Percentiles rank a stretch among this genome's conserved stretches.
Conservation (phyloP, 2,888 invertebrate genomes). For the Tryphoninae sp. region DNA sequence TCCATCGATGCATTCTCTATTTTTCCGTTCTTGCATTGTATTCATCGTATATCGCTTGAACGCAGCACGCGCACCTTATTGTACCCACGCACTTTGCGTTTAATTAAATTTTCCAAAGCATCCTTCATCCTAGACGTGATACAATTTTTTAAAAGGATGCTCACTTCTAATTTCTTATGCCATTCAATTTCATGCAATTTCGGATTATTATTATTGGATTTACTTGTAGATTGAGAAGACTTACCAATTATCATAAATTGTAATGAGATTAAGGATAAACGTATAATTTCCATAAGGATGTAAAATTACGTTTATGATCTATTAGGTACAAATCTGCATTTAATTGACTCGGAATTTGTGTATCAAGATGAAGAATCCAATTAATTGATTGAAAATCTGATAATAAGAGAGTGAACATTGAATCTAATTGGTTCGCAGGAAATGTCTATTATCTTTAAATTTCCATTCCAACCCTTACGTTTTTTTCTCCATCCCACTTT, state of each 20-base stretch:
- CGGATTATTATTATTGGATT: background rate
- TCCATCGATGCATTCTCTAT: conserved; percentile 1
- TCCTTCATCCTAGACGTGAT: conserved; percentile 5
- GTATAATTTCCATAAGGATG: background rate
- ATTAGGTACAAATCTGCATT: too few relatives aligned
- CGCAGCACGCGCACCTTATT: background rate
- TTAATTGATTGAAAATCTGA: too few relatives aligned
- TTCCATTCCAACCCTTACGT: background rate
- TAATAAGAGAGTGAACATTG: too few relatives aligned
- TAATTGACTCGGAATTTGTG: too few relatives aligned
- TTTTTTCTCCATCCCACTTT: background rate
- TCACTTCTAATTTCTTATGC: background rate
- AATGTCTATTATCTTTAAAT: too few relatives aligned
- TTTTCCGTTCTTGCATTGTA: conserved; percentile 20
- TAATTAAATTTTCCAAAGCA: conserved; percentile 49
- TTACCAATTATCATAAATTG: background rate
- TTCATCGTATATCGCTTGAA: background rate
- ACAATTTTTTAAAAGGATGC: background rate
- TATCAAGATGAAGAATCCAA: too few relatives aligned
- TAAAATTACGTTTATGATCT: too few relatives aligned
- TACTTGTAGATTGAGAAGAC: too few relatives aligned
- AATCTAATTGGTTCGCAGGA: too few relatives aligned
- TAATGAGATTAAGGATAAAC: background rate
- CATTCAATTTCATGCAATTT: background rate
- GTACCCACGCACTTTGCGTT: conserved; percentile 18